Percentiles rank a stretch among this genome's conserved stretches.
These are phyloP conservation scores for Chromobotia macracanthus DNA, from an alignment of 2,797 vertebrate genomes.

Conservation along the genomic window DNA sequence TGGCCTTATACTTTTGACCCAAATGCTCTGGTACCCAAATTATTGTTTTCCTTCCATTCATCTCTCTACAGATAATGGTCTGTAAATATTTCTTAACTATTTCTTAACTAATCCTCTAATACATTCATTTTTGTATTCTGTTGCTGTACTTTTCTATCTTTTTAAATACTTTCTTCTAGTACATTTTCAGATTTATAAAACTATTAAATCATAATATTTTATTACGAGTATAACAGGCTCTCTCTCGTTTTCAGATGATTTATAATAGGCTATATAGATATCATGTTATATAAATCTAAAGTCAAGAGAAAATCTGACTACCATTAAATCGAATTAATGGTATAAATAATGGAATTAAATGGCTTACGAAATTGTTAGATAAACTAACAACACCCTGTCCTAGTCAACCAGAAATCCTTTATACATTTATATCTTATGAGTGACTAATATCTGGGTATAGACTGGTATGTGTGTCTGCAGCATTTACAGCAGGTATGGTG, in stretches of 20 bases:
- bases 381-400: slow-evolving; percentile 64
- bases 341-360: no score
- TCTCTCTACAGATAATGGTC: slow-evolving; percentile 3
- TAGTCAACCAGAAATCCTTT: slow-evolving; percentile 69
- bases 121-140: no score
- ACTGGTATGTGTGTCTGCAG: slow-evolving; percentile 68
- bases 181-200: no score
- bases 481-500: slow-evolving; percentile 83
- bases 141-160: no score
- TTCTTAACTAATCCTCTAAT: background rate
- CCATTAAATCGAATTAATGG: no score
- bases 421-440: slow-evolving; percentile 80
- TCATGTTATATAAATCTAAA: background rate
- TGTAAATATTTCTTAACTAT: background rate
- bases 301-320: slow-evolving; percentile 5
- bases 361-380: slow-evolving; percentile 64
- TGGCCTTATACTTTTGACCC: slow-evolving; percentile 36
- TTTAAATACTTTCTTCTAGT: no score
- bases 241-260: background rate
- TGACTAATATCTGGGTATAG: no score
- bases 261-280: no score
- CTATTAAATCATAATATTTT: background rate
- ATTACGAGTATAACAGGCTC: no score
- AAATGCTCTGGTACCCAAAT: background rate
- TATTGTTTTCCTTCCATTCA: slow-evolving; percentile 19